Conservation (phyloP, 2,113 vertebrate genomes). For the Otus sunia region DNA sequence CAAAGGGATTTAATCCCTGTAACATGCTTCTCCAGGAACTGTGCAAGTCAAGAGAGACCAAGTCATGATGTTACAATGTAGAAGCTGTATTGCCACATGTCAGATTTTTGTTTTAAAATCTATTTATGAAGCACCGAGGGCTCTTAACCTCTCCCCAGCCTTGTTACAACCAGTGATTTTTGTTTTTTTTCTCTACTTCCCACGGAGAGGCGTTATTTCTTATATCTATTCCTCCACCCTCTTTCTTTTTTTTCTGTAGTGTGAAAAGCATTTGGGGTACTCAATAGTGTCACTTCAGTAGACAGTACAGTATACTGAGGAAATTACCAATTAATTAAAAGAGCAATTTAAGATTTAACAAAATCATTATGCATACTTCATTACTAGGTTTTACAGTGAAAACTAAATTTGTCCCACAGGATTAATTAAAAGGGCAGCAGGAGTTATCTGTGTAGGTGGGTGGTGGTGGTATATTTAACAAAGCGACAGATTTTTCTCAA, state of each 20-base stretch:
- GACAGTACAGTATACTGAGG: neutral
- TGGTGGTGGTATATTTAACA: neutral
- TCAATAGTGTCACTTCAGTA: neutral
- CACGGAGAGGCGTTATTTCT: neutral
- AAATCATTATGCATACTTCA: neutral
- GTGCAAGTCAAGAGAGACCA: neutral
- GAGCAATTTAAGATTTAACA: neutral
- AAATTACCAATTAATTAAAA: slow-evolving; percentile 27
- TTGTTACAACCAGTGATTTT: neutral
- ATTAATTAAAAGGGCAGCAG: neutral
- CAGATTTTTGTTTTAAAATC: slow-evolving; percentile 8
- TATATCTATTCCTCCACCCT: neutral
- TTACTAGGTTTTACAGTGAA: neutral
- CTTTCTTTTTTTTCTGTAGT: fast-evolving
- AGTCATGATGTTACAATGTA: slow-evolving; percentile 9
- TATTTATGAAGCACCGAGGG: neutral
- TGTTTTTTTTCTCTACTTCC: neutral
- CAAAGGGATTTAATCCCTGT: slow-evolving; percentile 62
- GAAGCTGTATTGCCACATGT: neutral
- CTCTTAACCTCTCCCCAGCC: neutral
- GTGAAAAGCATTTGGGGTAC: neutral
- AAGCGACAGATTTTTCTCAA: neutral
- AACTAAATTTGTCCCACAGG: neutral
- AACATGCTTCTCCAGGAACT: slow-evolving; percentile 34
- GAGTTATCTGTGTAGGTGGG: neutral